Evolutionary conservation across 2,113 vertebrate species (phyloP), one percentile per base, ranked within the genome.

Genomic region (Notothenia coriiceps): DNA sequence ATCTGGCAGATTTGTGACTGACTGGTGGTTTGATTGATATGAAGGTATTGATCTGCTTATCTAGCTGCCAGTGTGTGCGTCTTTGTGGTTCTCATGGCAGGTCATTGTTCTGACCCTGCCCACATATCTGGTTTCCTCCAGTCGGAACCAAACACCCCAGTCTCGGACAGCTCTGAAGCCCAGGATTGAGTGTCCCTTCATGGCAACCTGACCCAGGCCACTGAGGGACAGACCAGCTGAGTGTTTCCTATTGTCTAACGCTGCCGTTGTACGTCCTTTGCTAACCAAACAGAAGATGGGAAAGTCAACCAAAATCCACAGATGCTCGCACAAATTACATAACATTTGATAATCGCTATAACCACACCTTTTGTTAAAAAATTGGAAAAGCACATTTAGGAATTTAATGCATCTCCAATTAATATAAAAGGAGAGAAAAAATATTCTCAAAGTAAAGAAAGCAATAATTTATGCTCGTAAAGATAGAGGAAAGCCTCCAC

Each of bases 101-200:
- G 56, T 82, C 73, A 87, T 91, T 88, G 87, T 91, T 91, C 71
- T 47, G 68, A 80, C 55, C 70, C 65, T 72, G 57, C 20, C 54
- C 43, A 79, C 75, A 78, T 89, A 91, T 94, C 80, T 66, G 20
- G 86, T 91, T 92, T 90, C 92, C 70, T 79, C 62, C 56, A 55
- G 47, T 50, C 56, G 60, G 86, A 94, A 94, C 86, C 74, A 86
- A 91, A 95, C 82, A 94, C 91, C 91, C 61, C 44, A 22, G 88
- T 87, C 88, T 88, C 74, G 1, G 22, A 80, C 66, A 88, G 75
- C 83, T 73, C 59, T 54, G 67, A 54, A 61, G 7, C 66, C 51
- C 73, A 40, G 83, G 87, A 91, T 93, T 88, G 80, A 70, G 65
- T 94, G 85, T 92, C 93, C 18, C 73, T 81, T 71, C 74, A 63